phyloP scores from a whole-genome alignment of 2,797 vertebrate species.

The Notolabrus celidotus region DNA sequence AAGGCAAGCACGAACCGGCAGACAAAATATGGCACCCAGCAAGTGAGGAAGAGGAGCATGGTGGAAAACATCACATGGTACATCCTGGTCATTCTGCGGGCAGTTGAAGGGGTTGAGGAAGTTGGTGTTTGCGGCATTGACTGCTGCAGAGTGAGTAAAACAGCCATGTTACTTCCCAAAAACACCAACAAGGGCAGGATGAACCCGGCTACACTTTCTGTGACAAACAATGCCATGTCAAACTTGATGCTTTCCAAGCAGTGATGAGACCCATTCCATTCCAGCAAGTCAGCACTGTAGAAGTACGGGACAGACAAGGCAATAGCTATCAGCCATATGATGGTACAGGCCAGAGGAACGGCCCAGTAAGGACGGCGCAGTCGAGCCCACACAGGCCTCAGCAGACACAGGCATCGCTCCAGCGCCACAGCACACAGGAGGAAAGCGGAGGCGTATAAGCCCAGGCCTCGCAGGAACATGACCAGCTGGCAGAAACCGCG shows the following conservation, averaged over 20 bases:
- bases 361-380: slow-evolving; percentile 82
- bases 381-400: slow-evolving; percentile 84
- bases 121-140: slow-evolving; percentile 41
- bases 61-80: slow-evolving; percentile 84
- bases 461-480: slow-evolving; percentile 83
- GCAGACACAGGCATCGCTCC: slow-evolving; percentile 86
- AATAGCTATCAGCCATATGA: slow-evolving; percentile 79
- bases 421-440: slow-evolving; percentile 84
- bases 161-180: slow-evolving; percentile 82
- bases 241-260: slow-evolving; percentile 60
- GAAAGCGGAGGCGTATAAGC: slow-evolving; percentile 83
- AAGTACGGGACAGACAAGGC: slow-evolving; percentile 80
- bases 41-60: slow-evolving; percentile 87
- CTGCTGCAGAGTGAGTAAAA: slow-evolving; percentile 71
- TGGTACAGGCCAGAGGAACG: slow-evolving; percentile 78
- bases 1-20: slow-evolving; percentile 80
- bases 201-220: slow-evolving; percentile 82
- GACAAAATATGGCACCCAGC: slow-evolving; percentile 87
- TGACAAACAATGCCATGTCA: slow-evolving; percentile 65
- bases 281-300: slow-evolving; percentile 7
- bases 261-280: fast-evolving
- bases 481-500: slow-evolving; percentile 61
- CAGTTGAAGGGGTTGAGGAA: slow-evolving; percentile 25
- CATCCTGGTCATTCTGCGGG: slow-evolving; percentile 76
- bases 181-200: slow-evolving; percentile 83